phyloP scores from a whole-genome alignment of 1,140 invertebrate genomes.

The Aleiodes sp. region DNA sequence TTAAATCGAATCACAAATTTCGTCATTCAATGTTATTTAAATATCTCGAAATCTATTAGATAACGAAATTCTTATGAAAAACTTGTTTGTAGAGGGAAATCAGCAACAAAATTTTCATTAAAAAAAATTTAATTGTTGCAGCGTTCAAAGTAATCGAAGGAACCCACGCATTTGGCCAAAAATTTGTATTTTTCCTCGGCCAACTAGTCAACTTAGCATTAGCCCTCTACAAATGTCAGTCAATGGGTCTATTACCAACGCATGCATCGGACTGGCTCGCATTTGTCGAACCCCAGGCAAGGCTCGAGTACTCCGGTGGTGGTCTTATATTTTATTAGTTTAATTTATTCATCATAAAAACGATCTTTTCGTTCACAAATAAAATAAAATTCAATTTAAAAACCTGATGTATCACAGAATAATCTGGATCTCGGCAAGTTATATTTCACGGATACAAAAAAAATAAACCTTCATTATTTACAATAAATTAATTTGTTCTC shows the following conservation, averaged over 20 bases:
- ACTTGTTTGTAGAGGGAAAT: no score
- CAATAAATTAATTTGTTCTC: constrained; percentile 29
- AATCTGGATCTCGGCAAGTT: constrained; percentile 31
- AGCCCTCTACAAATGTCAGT: constrained; percentile 98
- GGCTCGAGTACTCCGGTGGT: constrained; percentile 89
- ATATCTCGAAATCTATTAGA: no score
- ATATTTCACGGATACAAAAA: constrained; percentile 32
- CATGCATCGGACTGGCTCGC: constrained; percentile 99
- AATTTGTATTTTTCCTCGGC: constrained; percentile 94
- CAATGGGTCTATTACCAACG: constrained; percentile 97
- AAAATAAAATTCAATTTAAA: constrained; percentile 32
- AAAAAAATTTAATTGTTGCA: constrained; percentile 51
- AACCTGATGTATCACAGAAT: constrained; percentile 23
- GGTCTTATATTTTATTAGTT: constrained; percentile 75
- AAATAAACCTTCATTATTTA: constrained; percentile 37
- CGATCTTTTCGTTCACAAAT: constrained; percentile 36
- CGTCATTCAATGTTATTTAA: no score
- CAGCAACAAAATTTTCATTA: no score
- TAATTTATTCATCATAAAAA: background rate
- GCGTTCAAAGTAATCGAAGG: constrained; percentile 97
- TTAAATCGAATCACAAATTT: no score
- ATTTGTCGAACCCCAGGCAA: constrained; percentile 91
- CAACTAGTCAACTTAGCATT: constrained; percentile 93
- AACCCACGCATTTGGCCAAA: constrained; percentile 89
- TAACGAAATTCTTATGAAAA: no score